phyloP scores from a whole-genome alignment of 2,797 vertebrate species.

The Phataginus tricuspis region DNA sequence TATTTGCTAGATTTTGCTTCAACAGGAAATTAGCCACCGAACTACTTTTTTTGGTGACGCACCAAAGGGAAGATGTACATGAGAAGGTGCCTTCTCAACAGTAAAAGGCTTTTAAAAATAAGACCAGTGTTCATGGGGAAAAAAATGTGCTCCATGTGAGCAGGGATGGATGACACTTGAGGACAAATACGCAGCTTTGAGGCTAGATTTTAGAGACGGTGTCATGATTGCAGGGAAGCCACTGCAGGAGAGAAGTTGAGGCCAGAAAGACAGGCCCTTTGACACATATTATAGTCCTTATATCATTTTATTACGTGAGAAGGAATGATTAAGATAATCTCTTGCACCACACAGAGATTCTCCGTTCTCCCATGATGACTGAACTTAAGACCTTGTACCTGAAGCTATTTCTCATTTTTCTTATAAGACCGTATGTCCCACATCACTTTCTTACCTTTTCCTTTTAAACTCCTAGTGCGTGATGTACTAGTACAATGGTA shows the following conservation, averaged over 20 bases:
- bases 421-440: background rate
- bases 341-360: background rate
- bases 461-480: background rate
- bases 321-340: background rate
- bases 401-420: background rate
- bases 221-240: background rate
- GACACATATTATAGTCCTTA: background rate
- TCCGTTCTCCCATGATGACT: background rate
- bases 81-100: background rate
- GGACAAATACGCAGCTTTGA: background rate
- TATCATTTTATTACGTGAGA: background rate
- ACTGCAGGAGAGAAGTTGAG: background rate
- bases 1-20: slow-evolving; percentile 7
- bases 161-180: background rate
- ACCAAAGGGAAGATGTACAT: background rate
- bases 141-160: rapidly evolving
- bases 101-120: background rate
- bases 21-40: background rate
- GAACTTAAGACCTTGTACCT: too few relatives aligned
- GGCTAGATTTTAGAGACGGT: background rate
- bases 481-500: background rate
- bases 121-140: background rate
- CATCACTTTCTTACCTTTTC: background rate
- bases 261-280: background rate
- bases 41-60: background rate